These are phyloP conservation scores for Glaucidium brasilianum DNA, from an alignment of 2,113 vertebrate species.

Conservation along the genomic window DNA sequence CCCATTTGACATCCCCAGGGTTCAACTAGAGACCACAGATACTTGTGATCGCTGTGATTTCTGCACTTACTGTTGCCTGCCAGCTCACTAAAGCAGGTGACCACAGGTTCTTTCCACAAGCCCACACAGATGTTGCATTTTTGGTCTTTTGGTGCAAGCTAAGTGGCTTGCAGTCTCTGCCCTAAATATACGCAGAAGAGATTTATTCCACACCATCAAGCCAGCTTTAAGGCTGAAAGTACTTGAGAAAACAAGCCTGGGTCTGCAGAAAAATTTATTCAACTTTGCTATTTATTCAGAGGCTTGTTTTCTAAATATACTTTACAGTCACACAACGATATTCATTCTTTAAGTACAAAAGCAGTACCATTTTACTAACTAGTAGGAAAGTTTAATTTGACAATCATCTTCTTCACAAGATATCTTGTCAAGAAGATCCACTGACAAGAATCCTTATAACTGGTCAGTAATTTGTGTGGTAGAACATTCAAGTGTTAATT, in stretches of 20 bases:
- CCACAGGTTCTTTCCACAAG: not conserved
- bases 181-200: not conserved
- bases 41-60: rapidly evolving
- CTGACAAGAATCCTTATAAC: not conserved
- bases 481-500: not conserved
- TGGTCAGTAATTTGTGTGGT: not conserved
- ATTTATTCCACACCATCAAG: not conserved
- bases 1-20: not conserved
- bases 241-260: not conserved
- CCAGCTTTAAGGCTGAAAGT: not conserved
- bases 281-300: not conserved
- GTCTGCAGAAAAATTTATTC: not conserved
- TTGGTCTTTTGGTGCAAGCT: not conserved
- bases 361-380: not conserved
- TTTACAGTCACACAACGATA: not conserved
- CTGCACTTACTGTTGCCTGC: not conserved
- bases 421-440: not conserved
- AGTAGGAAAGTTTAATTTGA: not conserved
- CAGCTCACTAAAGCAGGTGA: not conserved
- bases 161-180: not conserved
- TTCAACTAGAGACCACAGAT: not conserved
- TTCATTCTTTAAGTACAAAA: not conserved
- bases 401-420: not conserved
- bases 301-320: not conserved
- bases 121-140: not conserved